phyloP scores from a whole-genome alignment of 2,888 invertebrate species.

The Chrysomela aeneicollis region DNA sequence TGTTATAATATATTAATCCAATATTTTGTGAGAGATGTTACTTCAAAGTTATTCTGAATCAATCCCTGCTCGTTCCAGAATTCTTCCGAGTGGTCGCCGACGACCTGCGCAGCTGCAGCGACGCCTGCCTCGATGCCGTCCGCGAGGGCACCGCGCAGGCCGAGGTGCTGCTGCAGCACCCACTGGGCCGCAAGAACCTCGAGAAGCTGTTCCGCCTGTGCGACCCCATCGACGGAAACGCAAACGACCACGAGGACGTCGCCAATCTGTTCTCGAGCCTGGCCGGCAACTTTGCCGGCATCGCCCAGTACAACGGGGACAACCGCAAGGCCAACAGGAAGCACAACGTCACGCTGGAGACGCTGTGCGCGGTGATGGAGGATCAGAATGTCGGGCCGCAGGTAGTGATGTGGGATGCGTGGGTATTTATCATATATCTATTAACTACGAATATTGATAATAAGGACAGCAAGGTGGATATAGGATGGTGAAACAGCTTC shows the following conservation, averaged over 20 bases:
- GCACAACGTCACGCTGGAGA: constrained; percentile 79
- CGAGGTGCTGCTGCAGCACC: constrained; percentile 68
- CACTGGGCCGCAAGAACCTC: constrained; percentile 70
- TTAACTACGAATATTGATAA: too few relatives aligned
- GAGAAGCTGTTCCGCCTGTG: constrained; percentile 81
- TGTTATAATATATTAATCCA: too few relatives aligned
- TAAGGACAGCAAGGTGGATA: too few relatives aligned
- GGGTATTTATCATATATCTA: too few relatives aligned
- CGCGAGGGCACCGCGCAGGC: constrained; percentile 60
- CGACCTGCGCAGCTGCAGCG: constrained; percentile 73
- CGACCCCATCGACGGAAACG: constrained; percentile 71
- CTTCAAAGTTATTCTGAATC: not conserved
- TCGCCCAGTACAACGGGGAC: constrained; percentile 95
- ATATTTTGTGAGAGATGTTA: too few relatives aligned
- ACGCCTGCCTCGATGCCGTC: constrained; percentile 74
- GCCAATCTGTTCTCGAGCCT: constrained; percentile 83
- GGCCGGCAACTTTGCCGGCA: constrained; percentile 81
- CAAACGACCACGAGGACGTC: constrained; percentile 71
- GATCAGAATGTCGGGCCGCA: constrained; percentile 68
- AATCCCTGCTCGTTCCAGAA: constrained; percentile 63
- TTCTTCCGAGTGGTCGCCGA: constrained; percentile 84
- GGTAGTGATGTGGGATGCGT: too few relatives aligned
- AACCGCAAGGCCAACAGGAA: constrained; percentile 76
- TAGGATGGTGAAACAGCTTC: too few relatives aligned
- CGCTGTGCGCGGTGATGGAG: constrained; percentile 79